These are phyloP conservation scores for Chaetogeoica ovagalla DNA, from an alignment of 2,888 invertebrate species.

Conservation along the genomic window DNA sequence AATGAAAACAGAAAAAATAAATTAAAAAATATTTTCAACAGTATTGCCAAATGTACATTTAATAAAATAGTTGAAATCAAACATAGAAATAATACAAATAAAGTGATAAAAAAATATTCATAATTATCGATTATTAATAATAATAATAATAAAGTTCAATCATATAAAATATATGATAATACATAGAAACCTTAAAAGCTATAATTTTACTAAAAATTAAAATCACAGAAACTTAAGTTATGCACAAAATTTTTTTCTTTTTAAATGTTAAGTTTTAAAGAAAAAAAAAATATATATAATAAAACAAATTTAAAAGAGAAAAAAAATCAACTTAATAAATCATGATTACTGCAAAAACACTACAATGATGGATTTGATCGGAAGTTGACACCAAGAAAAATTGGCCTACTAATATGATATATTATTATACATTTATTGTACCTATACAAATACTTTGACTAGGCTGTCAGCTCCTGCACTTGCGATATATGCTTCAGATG, in stretches of 20 bases:
- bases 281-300: slow-evolving; percentile 41
- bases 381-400: slow-evolving; percentile 31
- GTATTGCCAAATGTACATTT: slow-evolving; percentile 1
- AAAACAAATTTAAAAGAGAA: slow-evolving; percentile 28
- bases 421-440: slow-evolving; percentile 29
- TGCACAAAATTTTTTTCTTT: slow-evolving; percentile 35
- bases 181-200: slow-evolving; percentile 44
- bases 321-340: slow-evolving; percentile 43
- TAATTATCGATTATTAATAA: slow-evolving; percentile 45
- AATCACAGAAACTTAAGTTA: slow-evolving; percentile 53
- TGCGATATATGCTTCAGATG: slow-evolving; percentile 96
- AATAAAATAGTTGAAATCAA: slow-evolving; percentile 22
- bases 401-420: slow-evolving; percentile 18
- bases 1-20: not conserved
- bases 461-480: slow-evolving; percentile 98
- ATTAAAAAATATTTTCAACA: not conserved
- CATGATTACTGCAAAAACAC: slow-evolving; percentile 50
- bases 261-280: slow-evolving; percentile 22
- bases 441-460: slow-evolving; percentile 91
- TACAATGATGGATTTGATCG: slow-evolving; percentile 43
- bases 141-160: slow-evolving; percentile 30
- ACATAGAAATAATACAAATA: slow-evolving; percentile 26
- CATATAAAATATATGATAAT: slow-evolving; percentile 35
- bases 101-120: not conserved
- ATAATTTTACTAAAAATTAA: slow-evolving; percentile 53